Conservation (phyloP, 2,888 invertebrate species). For the Melieria omissa region DNA sequence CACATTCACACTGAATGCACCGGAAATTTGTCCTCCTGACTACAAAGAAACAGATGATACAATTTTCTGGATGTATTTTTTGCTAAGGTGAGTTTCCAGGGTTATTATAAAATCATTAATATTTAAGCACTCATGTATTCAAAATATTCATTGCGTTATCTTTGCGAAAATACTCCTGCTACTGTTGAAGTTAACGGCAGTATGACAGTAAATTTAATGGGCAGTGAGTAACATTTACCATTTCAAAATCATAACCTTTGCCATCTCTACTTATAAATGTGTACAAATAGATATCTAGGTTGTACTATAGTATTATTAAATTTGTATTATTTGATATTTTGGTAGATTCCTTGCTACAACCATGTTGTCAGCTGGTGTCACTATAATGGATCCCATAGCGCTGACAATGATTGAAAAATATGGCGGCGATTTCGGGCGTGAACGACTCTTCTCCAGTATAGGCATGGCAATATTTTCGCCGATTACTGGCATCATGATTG, state of each 20-base stretch:
- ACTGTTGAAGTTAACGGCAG: too few relatives aligned
- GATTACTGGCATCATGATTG: slow-evolving; percentile 82
- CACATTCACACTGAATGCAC: slow-evolving; percentile 79
- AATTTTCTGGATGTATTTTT: slow-evolving; percentile 86
- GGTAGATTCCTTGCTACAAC: slow-evolving; percentile 80
- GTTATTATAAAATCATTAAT: too few relatives aligned
- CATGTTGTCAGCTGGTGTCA: slow-evolving; percentile 85
- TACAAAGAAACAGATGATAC: slow-evolving; percentile 81
- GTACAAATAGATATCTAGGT: not conserved
- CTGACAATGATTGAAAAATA: slow-evolving; percentile 86
- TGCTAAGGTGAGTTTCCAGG: slow-evolving; percentile 66
- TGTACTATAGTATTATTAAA: not conserved
- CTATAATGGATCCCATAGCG: slow-evolving; percentile 89
- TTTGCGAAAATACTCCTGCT: too few relatives aligned
- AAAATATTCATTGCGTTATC: too few relatives aligned
- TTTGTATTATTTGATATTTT: not conserved
- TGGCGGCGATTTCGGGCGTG: slow-evolving; percentile 84
- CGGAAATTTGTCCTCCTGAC: slow-evolving; percentile 82
- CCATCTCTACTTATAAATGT: not conserved
- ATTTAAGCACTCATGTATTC: too few relatives aligned
- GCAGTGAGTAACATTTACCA: too few relatives aligned
- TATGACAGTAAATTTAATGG: too few relatives aligned
- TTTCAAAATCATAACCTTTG: not conserved
- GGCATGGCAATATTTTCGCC: slow-evolving; percentile 87
- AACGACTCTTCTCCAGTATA: slow-evolving; percentile 81